Evolutionary conservation across 2,888 invertebrate genomes (phyloP).

Genomic region (Callyntrura sp.): DNA sequence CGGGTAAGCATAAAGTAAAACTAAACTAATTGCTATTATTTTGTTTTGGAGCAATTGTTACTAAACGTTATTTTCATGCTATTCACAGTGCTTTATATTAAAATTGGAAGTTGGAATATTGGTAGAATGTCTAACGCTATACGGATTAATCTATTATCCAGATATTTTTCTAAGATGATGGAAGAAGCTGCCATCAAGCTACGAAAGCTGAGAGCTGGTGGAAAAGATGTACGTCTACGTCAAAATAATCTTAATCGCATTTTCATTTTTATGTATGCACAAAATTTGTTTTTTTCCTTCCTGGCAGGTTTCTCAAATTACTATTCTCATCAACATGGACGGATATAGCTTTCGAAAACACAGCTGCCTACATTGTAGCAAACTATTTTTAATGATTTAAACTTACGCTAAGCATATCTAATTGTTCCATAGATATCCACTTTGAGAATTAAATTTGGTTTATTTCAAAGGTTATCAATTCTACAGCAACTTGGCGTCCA

Average conservation of each 20-base stretch:
- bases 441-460: background rate
- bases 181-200: background rate
- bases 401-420: background rate
- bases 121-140: background rate
- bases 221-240: conserved; percentile 3
- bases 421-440: background rate
- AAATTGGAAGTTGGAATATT: background rate
- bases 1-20: background rate
- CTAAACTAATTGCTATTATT: too few relatives aligned
- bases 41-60: background rate
- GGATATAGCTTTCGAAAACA: conserved; percentile 11
- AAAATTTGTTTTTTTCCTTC: background rate
- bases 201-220: background rate
- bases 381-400: background rate
- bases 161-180: conserved; percentile 12
- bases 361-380: conserved; percentile 5
- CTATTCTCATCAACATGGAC: conserved; percentile 20
- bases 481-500: background rate
- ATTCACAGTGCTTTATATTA: conserved; percentile 5
- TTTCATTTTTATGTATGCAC: too few relatives aligned
- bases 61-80: background rate
- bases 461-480: conserved; percentile 25
- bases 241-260: too few relatives aligned
- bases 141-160: background rate
- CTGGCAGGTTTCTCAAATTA: background rate